Percentiles rank a stretch among this genome's conserved stretches.
These are phyloP conservation scores for Hydrocynus forskahlii DNA, from an alignment of 2,797 vertebrate species.

Conservation along the genomic window DNA sequence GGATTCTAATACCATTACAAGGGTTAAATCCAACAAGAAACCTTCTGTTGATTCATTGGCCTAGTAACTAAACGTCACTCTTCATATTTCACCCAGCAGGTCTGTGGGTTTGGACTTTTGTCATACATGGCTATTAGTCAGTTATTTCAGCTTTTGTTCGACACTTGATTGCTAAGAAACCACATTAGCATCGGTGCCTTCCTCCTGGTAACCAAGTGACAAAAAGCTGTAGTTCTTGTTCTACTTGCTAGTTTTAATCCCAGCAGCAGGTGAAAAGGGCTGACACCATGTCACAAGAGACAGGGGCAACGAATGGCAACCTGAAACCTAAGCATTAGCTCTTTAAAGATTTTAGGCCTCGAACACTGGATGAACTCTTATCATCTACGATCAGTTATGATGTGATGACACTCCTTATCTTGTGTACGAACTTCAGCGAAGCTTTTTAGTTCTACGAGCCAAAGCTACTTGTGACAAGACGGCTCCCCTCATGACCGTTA, in stretches of 20 bases:
- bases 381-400: background rate
- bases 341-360: background rate
- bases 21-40: slow-evolving; percentile 18
- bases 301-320: slow-evolving; percentile 19
- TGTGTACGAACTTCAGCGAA: slow-evolving; percentile 17
- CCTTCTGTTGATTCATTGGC: background rate
- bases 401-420: slow-evolving; percentile 2
- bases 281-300: slow-evolving; percentile 39
- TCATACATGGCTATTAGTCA: slow-evolving; percentile 14
- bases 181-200: background rate
- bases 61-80: background rate
- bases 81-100: background rate
- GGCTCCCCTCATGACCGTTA: background rate
- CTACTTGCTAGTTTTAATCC: slow-evolving; percentile 31
- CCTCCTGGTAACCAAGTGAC: background rate
- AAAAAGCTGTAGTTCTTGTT: slow-evolving; percentile 37
- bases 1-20: slow-evolving; percentile 1
- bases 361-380: background rate
- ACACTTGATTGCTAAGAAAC: slow-evolving; percentile 36
- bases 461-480: background rate
- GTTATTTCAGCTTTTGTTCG: slow-evolving; percentile 12
- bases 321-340: slow-evolving; percentile 35
- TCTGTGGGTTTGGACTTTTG: background rate
- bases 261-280: background rate
- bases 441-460: slow-evolving; percentile 18